phyloP scores from a whole-genome alignment of 2,888 invertebrate species.

The Macropis europaea region DNA sequence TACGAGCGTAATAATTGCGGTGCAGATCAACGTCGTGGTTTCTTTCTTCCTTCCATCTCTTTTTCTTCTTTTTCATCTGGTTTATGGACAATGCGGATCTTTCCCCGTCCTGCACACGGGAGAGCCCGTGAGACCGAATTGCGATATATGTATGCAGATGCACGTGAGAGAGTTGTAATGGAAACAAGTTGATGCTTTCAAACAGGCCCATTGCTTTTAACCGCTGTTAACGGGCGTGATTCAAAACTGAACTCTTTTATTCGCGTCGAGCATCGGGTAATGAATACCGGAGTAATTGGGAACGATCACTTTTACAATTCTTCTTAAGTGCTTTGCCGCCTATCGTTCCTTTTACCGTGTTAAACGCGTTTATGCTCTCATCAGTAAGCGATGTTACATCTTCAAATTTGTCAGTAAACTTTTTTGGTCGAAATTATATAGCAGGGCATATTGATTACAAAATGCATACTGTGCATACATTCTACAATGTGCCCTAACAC shows the following conservation, averaged over 20 bases:
- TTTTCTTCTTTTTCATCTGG: slow-evolving; percentile 17
- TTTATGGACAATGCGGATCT: background rate
- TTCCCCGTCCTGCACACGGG: background rate
- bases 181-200: slow-evolving; percentile 15
- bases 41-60: slow-evolving; percentile 17
- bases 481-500: too few relatives aligned
- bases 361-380: too few relatives aligned
- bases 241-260: slow-evolving; percentile 9
- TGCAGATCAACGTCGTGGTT: slow-evolving; percentile 17
- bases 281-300: background rate
- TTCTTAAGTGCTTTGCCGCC: background rate
- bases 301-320: background rate
- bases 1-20: slow-evolving; percentile 40
- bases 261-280: background rate
- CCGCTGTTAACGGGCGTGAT: background rate
- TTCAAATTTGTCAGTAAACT: too few relatives aligned
- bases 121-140: slow-evolving; percentile 26
- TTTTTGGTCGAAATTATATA: too few relatives aligned
- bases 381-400: too few relatives aligned
- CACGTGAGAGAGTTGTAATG: slow-evolving; percentile 22
- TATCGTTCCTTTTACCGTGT: too few relatives aligned
- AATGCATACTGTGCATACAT: too few relatives aligned
- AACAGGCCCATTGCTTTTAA: slow-evolving; percentile 23
- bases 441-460: too few relatives aligned
- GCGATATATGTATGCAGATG: slow-evolving; percentile 27